phyloP scores from a whole-genome alignment of 2,113 vertebrate genomes.

The Ammospiza caudacuta region DNA sequence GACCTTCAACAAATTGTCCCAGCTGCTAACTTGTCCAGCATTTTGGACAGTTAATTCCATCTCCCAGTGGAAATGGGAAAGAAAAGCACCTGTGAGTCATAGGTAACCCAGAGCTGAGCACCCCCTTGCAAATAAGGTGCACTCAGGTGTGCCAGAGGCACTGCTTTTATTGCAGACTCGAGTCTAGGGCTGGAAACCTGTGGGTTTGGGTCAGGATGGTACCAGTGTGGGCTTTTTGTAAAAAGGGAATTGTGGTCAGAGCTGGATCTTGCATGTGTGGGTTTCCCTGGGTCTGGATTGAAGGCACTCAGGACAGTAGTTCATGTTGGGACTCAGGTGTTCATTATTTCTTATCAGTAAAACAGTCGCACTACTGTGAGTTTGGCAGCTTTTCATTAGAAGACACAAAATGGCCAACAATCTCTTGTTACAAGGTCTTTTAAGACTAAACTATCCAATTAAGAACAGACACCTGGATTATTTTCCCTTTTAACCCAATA shows the following conservation, averaged over 20 bases:
- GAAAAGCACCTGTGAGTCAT: neutral
- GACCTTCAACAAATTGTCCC: neutral
- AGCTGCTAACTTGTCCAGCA: neutral
- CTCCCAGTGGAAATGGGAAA: neutral
- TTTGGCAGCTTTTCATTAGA: no score
- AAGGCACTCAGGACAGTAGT: no score
- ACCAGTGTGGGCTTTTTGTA: neutral
- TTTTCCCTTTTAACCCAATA: no score
- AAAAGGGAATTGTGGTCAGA: neutral
- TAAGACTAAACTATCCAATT: no score
- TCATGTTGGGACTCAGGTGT: no score
- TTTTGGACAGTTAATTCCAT: neutral
- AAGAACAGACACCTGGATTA: no score
- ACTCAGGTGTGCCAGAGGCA: neutral
- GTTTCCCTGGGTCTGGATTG: no score
- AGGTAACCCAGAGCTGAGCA: neutral
- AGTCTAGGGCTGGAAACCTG: neutral
- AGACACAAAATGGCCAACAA: no score
- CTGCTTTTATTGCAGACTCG: neutral
- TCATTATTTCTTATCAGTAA: no score
- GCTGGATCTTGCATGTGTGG: neutral
- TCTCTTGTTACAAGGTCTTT: no score
- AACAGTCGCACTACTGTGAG: no score
- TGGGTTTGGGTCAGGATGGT: neutral
- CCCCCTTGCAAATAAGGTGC: no score